Conservation (phyloP, 2,888 invertebrate genomes). For the Chloroclysta siterata region DNA sequence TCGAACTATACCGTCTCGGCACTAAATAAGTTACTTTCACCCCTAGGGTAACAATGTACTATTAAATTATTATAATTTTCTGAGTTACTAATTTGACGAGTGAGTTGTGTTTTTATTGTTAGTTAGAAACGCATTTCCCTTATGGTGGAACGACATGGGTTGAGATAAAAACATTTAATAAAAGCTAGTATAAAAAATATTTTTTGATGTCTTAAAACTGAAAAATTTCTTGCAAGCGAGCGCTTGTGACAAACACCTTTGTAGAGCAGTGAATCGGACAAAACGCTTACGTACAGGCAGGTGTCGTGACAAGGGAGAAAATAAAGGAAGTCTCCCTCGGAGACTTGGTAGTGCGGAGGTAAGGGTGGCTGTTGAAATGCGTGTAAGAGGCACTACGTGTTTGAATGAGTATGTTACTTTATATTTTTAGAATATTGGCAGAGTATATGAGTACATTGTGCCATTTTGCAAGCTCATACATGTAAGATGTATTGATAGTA, state of each 20-base stretch:
- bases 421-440: constrained; percentile 25
- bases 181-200: too few species aligned
- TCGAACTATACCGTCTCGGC: too few species aligned
- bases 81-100: too few species aligned
- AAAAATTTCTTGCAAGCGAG: neutral
- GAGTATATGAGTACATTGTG: constrained; percentile 40
- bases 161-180: too few species aligned
- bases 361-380: constrained; percentile 58
- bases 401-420: constrained; percentile 8
- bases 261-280: constrained; percentile 33
- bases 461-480: constrained; percentile 6
- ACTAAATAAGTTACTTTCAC: too few species aligned
- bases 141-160: too few species aligned
- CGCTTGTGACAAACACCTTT: constrained; percentile 12
- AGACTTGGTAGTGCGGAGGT: constrained; percentile 43
- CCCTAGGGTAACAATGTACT: too few species aligned
- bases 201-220: neutral
- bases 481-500: constrained; percentile 66
- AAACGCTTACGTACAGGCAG: constrained; percentile 36
- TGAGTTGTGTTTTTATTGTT: too few species aligned
- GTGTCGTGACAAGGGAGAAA: constrained; percentile 46
- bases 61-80: too few species aligned
- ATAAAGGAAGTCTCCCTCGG: constrained; percentile 49
- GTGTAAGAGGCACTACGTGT: constrained; percentile 45
- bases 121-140: too few species aligned